Evolutionary conservation across 2,113 vertebrate species (phyloP).

Genomic region (Melierax canorus): DNA sequence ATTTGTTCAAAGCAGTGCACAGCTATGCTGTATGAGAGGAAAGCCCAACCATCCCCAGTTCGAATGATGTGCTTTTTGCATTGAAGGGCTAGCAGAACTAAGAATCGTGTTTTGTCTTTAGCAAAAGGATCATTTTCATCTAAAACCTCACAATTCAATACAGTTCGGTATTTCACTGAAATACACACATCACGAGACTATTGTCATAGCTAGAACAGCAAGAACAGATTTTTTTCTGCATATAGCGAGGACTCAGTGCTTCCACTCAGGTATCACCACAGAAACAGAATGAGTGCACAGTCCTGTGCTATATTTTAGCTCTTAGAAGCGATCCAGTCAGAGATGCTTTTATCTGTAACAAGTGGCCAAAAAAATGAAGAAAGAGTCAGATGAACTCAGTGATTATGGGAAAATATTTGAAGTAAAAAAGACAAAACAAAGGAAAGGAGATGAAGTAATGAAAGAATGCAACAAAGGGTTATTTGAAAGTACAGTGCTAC

Average conservation of each 20-base stretch:
- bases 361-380: accelerated
- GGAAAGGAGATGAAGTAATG: not conserved
- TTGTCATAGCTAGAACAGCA: not conserved
- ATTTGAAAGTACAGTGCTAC: not conserved
- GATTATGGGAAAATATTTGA: not conserved
- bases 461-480: not conserved
- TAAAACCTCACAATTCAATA: not conserved
- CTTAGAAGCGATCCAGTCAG: not conserved
- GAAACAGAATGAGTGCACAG: not conserved
- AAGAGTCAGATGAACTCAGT: not conserved
- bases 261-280: not conserved
- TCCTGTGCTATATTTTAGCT: accelerated
- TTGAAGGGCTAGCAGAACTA: not conserved
- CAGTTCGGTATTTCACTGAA: not conserved
- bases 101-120: too few species aligned
- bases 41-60: not conserved
- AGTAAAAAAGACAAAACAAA: not conserved
- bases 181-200: accelerated
- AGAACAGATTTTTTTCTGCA: not conserved
- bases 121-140: not conserved
- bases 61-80: accelerated
- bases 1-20: too few species aligned
- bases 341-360: not conserved
- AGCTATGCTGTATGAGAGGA: not conserved
- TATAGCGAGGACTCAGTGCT: accelerated